Evolutionary conservation across 2,797 vertebrate species (phyloP).

Genomic region (Parotocinclus haroldoi): DNA sequence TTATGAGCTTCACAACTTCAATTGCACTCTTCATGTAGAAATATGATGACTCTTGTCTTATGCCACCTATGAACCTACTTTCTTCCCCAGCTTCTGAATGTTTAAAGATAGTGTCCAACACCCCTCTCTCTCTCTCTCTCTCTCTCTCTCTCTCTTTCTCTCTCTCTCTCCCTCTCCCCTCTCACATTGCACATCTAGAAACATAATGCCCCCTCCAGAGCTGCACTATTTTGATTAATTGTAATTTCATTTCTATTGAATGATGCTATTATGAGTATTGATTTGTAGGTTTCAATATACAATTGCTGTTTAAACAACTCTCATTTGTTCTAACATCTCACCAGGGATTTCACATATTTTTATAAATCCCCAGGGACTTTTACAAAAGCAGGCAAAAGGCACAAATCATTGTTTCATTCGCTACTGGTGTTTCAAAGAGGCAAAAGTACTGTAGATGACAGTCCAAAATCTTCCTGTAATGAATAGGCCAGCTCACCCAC

Average conservation of each 20-base stretch:
- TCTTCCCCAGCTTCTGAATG: constrained; percentile 36
- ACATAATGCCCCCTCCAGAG: constrained; percentile 4
- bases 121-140: background rate
- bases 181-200: background rate
- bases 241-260: constrained; percentile 5
- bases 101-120: constrained; percentile 28
- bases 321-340: background rate
- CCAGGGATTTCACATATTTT: background rate
- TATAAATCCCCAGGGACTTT: too few species aligned
- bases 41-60: constrained; percentile 44
- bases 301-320: background rate
- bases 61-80: constrained; percentile 30
- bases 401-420: too few species aligned
- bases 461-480: too few species aligned
- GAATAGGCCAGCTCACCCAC: too few species aligned
- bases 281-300: background rate
- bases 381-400: too few species aligned
- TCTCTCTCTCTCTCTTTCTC: too few species aligned
- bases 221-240: background rate
- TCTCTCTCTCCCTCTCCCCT: background rate
- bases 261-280: constrained; percentile 8
- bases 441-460: too few species aligned
- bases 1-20: constrained; percentile 37
- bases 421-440: too few species aligned
- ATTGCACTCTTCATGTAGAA: constrained; percentile 38